A percentile compares a stretch with the other conserved stretches of the same genome.
These are phyloP conservation scores for Phainopepla nitens DNA, from an alignment of 2,113 vertebrate species.

Conservation along the genomic window DNA sequence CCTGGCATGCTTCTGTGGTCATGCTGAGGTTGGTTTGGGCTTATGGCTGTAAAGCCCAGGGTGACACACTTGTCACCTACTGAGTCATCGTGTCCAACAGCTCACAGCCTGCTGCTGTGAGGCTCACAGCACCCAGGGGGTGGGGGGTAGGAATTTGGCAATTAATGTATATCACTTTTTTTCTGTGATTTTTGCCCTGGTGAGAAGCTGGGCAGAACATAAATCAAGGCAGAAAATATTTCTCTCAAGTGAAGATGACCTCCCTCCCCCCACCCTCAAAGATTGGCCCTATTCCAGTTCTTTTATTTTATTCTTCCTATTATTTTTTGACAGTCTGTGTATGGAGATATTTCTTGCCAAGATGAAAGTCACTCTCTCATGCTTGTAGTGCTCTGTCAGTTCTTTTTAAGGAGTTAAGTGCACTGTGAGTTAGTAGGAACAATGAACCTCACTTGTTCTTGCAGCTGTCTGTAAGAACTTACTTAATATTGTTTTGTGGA, in stretches of 20 bases:
- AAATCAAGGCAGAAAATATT: background rate
- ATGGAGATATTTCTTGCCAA: constrained; percentile 60
- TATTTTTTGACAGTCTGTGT: constrained; percentile 55
- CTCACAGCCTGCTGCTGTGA: background rate
- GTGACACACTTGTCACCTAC: background rate
- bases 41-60: background rate
- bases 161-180: background rate
- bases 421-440: constrained; percentile 40
- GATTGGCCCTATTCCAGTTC: background rate
- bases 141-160: background rate
- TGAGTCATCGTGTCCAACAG: background rate
- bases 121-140: background rate
- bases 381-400: constrained; percentile 39
- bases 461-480: background rate
- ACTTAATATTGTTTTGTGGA: background rate
- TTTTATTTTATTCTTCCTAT: constrained; percentile 33
- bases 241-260: background rate
- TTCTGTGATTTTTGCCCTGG: background rate
- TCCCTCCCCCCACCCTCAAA: background rate
- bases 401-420: constrained; percentile 51
- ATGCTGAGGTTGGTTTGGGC: background rate
- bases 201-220: background rate
- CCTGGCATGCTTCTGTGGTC: background rate
- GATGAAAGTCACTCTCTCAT: constrained; percentile 54
- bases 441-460: background rate